phyloP scores from a whole-genome alignment of 64 coral and sea anemone genomes.

The Acropora tenuis region DNA sequence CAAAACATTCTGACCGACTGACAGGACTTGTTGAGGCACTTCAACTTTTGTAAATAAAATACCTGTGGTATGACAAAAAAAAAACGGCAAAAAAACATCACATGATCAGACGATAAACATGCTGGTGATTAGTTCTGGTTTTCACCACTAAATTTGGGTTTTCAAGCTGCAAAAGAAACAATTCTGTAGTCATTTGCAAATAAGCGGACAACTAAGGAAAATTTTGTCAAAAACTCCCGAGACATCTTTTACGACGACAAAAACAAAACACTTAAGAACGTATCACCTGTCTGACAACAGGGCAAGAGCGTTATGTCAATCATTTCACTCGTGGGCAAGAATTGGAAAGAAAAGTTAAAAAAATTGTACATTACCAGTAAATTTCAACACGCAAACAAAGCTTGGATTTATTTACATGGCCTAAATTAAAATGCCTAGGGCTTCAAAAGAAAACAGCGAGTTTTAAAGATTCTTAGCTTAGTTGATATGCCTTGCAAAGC shows the following conservation, averaged over 20 bases:
- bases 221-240: neutral
- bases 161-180: neutral
- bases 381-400: too few relatives aligned
- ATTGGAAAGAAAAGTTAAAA: neutral
- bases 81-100: neutral
- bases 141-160: neutral
- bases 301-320: neutral
- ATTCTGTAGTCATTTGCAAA: neutral
- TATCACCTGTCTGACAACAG: neutral
- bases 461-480: too few relatives aligned
- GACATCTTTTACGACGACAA: constrained; percentile 1
- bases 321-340: neutral
- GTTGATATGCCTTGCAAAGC: too few relatives aligned
- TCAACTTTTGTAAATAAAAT: too few relatives aligned
- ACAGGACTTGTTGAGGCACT: too few relatives aligned
- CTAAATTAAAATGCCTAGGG: too few relatives aligned
- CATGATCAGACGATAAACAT: neutral
- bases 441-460: too few relatives aligned
- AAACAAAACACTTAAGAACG: constrained; percentile 44
- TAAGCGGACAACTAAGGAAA: neutral
- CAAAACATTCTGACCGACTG: too few relatives aligned
- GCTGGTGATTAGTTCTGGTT: neutral
- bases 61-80: neutral
- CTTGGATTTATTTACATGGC: too few relatives aligned
- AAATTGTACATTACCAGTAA: neutral